Percentiles rank a stretch among this genome's conserved stretches.
These are phyloP conservation scores for Tenualosa ilisha DNA, from an alignment of 2,797 vertebrate genomes.

Conservation along the genomic window DNA sequence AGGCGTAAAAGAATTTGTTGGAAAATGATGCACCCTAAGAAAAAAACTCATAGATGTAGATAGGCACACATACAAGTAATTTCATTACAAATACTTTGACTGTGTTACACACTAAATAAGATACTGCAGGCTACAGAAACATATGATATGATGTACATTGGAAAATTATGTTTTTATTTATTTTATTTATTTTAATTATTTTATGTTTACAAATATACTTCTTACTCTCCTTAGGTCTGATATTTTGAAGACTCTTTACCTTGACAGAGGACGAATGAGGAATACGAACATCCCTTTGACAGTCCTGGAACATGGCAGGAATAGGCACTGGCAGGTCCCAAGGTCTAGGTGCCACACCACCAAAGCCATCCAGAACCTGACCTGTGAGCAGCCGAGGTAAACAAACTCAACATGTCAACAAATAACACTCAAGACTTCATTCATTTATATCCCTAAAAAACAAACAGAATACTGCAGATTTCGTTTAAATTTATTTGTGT, in stretches of 20 bases:
- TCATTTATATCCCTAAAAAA: not conserved
- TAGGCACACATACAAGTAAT: too few relatives aligned
- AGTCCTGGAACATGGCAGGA: slow-evolving; percentile 56
- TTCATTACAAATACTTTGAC: too few relatives aligned
- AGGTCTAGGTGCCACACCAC: slow-evolving; percentile 50
- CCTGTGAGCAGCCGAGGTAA: slow-evolving; percentile 43
- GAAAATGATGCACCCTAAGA: too few relatives aligned
- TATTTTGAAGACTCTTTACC: slow-evolving; percentile 44
- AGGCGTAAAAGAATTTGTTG: not conserved
- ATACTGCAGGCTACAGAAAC: not conserved
- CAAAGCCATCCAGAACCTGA: slow-evolving; percentile 49
- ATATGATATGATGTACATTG: not conserved
- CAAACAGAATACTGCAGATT: not conserved
- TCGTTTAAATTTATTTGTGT: too few relatives aligned
- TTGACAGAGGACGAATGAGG: slow-evolving; percentile 62
- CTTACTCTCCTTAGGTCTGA: too few relatives aligned
- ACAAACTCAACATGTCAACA: not conserved
- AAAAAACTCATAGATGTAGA: too few relatives aligned
- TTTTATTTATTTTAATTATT: too few relatives aligned
- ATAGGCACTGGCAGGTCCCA: slow-evolving; percentile 57
- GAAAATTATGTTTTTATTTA: too few relatives aligned
- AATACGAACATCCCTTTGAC: slow-evolving; percentile 43
- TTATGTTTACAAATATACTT: too few relatives aligned
- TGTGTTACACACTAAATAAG: not conserved
- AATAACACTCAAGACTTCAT: not conserved